phyloP scores from a whole-genome alignment of 2,888 invertebrate genomes.

The Lucinisca nassula region DNA sequence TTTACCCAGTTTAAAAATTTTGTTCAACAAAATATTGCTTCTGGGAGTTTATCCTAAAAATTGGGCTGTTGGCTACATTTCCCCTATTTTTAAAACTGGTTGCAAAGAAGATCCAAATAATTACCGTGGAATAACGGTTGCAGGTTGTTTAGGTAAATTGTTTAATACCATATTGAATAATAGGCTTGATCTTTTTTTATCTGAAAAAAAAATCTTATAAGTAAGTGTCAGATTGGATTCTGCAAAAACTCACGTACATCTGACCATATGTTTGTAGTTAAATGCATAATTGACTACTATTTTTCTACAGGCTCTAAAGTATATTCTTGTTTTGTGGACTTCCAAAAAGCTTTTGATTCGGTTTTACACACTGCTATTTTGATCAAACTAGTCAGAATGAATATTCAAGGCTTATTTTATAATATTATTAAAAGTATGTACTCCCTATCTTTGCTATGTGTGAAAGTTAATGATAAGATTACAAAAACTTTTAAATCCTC shows the following conservation, averaged over 20 bases:
- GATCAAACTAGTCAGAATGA: neutral
- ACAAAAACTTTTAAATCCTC: neutral
- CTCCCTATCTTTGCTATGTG: neutral
- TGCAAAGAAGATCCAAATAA: neutral
- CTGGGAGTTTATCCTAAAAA: conserved; percentile 12
- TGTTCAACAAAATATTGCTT: conserved; percentile 1
- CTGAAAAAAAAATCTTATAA: neutral
- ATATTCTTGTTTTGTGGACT: conserved; percentile 6
- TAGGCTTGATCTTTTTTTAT: neutral
- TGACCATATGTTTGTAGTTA: conserved; percentile 5
- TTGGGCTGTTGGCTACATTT: conserved; percentile 4
- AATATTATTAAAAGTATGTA: neutral
- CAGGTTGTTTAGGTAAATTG: conserved; percentile 17
- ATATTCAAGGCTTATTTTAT: neutral
- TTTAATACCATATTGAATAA: conserved; percentile 21
- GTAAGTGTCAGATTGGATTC: neutral
- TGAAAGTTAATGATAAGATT: neutral
- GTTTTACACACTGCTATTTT: conserved; percentile 12
- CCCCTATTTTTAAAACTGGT: conserved; percentile 19
- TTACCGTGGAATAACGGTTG: conserved; percentile 4
- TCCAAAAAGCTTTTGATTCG: conserved; percentile 21
- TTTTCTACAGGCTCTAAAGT: neutral
- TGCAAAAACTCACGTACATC: conserved; percentile 2
- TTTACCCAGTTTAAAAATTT: neutral
- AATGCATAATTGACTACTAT: neutral